Percentiles rank a stretch among this genome's conserved stretches.
Conservation (phyloP, 2,888 invertebrate genomes). For the Sepiola atlantica region DNA sequence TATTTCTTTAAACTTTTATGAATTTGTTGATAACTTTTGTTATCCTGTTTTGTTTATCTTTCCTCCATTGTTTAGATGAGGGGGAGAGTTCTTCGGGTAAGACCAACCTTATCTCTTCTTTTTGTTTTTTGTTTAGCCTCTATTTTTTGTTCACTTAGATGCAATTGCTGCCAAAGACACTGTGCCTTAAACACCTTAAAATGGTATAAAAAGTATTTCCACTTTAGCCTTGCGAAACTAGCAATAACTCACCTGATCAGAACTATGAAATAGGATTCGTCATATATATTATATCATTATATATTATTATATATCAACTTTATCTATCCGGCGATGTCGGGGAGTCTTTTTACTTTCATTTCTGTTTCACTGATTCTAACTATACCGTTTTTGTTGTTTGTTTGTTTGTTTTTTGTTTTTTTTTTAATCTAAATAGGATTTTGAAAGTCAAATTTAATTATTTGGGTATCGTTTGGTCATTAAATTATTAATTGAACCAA, state of each 20-base stretch:
- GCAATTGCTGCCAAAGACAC: neutral
- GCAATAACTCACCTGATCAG: neutral
- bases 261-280: too few relatives aligned
- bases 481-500: too few relatives aligned
- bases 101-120: constrained; percentile 35
- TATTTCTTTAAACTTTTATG: neutral
- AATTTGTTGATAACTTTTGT: neutral
- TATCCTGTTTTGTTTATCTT: neutral
- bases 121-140: neutral
- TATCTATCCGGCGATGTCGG: too few relatives aligned
- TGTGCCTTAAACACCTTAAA: neutral
- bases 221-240: neutral
- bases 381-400: too few relatives aligned
- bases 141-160: constrained; percentile 13
- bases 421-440: too few relatives aligned
- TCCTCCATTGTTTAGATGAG: constrained; percentile 38
- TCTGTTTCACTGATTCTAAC: too few relatives aligned
- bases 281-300: too few relatives aligned
- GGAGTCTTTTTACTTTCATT: too few relatives aligned
- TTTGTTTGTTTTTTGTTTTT: too few relatives aligned
- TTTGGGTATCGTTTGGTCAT: too few relatives aligned
- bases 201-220: constrained; percentile 8
- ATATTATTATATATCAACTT: too few relatives aligned
- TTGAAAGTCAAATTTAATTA: too few relatives aligned
- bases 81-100: constrained; percentile 42